Base-by-base conservation (phyloP, 2,888 invertebrate species). In the Euclidia mi region DNA sequence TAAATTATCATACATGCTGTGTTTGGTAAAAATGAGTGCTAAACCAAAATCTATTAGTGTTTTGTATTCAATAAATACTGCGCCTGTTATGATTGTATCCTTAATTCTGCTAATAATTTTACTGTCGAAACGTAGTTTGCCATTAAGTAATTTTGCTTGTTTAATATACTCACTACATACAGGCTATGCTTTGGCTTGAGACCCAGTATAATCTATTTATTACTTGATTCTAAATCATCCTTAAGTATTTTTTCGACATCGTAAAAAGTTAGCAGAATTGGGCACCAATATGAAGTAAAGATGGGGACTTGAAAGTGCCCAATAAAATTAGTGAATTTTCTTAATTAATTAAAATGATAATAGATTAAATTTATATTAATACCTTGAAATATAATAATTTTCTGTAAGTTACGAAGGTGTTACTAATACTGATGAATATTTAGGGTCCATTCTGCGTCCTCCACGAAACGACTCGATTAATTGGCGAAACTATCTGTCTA, bases 371-470 rank as follows among this genome's bases (percentile, higher is more conserved):
- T 57, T 62, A 50, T 69, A 47, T 60, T 65, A 71, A 66, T 76
- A 76, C 76, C 76, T 76, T 76, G 75, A 44, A 67, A 62, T 53
- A 46, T 61, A 71, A 63, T 57, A 56, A 61, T 56, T 59, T 62
- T 56, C 63, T 69, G 62, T 68, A 66, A 69, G 45, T 66, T 66
- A 76, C 62, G 58, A 50, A 71, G 75, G 48, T 69, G 75, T 63
- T 59, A 61, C 51, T 76, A 74, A 74, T 76, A 74, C 69, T 74
- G 77, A 48, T 69, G 77, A 59, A 66, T 69, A 71, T 69, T 55
- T 69, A 76, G 64, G 59, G 47, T 76, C 75, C 77, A 69, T 77
- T 66, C 67, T 77, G 70, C 52, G 70, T 51, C 25, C 44, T 74
- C 75, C 75, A 69, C 64, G 65, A 60, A 56, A 65, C 65, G 59